Evolutionary conservation across 2,888 invertebrate species (phyloP).

Genomic region (Heliconius charithonia): DNA sequence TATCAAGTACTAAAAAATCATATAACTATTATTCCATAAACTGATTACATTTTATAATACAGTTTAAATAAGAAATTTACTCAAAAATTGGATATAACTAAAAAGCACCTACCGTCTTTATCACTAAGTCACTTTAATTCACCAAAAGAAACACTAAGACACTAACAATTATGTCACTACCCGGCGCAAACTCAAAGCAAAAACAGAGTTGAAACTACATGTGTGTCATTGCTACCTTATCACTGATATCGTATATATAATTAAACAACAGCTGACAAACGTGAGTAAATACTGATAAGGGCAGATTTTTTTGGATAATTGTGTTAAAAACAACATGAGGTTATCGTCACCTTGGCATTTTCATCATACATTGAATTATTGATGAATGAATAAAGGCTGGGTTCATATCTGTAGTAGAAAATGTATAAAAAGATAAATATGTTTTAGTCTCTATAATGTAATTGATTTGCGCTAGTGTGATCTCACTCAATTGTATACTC

Average conservation of each 20-base stretch:
- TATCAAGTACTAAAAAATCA: not conserved
- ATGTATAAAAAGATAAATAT: no score
- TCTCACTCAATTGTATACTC: no score
- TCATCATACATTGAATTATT: not conserved
- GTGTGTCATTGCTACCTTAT: constrained; percentile 51
- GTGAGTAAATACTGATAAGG: constrained; percentile 30
- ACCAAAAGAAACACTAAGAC: constrained; percentile 4
- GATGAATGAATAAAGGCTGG: not conserved
- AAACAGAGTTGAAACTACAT: constrained; percentile 32
- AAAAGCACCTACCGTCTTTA: not conserved
- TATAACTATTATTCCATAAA: not conserved
- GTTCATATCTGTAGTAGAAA: not conserved
- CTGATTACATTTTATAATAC: not conserved
- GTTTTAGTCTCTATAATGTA: no score
- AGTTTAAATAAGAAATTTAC: not conserved
- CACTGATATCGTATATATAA: constrained; percentile 50
- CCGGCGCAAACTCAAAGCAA: constrained; percentile 1
- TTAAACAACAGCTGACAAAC: constrained; percentile 45
- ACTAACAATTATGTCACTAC: constrained; percentile 18
- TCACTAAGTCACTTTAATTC: not conserved
- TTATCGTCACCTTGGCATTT: not conserved
- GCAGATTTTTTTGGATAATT: constrained; percentile 26
- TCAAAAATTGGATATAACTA: not conserved
- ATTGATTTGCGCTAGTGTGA: no score
- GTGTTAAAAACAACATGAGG: not conserved